Evolutionary conservation across 2,888 invertebrate species (phyloP).

Genomic region (Mythimna vitellina): DNA sequence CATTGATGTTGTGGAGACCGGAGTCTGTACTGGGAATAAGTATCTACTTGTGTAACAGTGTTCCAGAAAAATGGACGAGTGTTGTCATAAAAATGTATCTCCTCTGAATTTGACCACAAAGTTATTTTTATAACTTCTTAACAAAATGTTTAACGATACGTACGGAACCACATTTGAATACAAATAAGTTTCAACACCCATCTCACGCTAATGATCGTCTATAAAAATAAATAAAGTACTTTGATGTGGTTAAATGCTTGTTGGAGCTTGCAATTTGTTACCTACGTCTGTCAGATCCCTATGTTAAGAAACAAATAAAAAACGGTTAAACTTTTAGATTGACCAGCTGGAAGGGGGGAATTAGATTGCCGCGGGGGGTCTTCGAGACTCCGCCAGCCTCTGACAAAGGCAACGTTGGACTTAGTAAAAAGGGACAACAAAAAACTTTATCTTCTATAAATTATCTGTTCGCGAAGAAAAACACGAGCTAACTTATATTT

Average conservation of each 20-base stretch:
- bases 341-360: slow-evolving; percentile 76
- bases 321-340: slow-evolving; percentile 66
- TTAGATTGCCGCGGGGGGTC: slow-evolving; percentile 84
- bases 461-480: slow-evolving; percentile 68
- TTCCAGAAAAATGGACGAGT: no score
- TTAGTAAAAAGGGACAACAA: slow-evolving; percentile 66
- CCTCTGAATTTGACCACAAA: neutral
- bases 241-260: slow-evolving; percentile 59
- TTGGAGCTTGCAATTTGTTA: slow-evolving; percentile 64
- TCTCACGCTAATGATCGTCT: slow-evolving; percentile 68
- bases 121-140: slow-evolving; percentile 16
- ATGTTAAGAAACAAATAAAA: slow-evolving; percentile 59
- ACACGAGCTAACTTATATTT: slow-evolving; percentile 66
- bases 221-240: slow-evolving; percentile 65
- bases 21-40: no score
- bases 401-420: slow-evolving; percentile 80
- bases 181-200: slow-evolving; percentile 64
- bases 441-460: slow-evolving; percentile 73
- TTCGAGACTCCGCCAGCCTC: slow-evolving; percentile 58
- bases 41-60: no score
- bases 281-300: slow-evolving; percentile 38
- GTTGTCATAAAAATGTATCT: neutral
- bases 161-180: slow-evolving; percentile 54
- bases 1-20: no score
- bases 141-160: neutral